Conservation (phyloP, 2,113 vertebrate genomes). For the Otocyon megalotis region DNA sequence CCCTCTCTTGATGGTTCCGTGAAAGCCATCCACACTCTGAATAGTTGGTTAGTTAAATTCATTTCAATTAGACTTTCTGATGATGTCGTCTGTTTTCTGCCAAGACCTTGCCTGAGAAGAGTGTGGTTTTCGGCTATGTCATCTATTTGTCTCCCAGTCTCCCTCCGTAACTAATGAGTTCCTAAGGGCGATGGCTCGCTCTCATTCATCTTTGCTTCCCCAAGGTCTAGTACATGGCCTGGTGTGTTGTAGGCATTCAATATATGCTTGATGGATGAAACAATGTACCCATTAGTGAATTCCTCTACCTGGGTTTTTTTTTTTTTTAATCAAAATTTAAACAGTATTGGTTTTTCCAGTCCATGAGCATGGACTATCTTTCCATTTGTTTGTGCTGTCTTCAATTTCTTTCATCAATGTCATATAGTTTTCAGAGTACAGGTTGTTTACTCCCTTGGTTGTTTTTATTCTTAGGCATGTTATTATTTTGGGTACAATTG, state of each 20-base stretch:
- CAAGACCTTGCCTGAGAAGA: background rate
- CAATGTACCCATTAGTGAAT: background rate
- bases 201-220: background rate
- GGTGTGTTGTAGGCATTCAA: background rate
- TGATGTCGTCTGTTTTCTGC: background rate
- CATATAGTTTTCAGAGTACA: background rate
- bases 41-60: background rate
- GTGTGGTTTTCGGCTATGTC: background rate
- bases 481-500: background rate
- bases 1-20: background rate
- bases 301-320: background rate
- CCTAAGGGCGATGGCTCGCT: background rate
- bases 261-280: background rate
- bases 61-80: background rate
- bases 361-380: background rate
- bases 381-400: background rate
- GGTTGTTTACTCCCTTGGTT: background rate
- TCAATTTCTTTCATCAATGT: background rate
- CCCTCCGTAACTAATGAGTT: background rate
- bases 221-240: background rate
- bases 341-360: background rate
- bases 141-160: background rate
- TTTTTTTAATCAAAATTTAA: background rate
- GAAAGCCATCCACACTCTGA: background rate
- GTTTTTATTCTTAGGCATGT: background rate